Percentiles rank a stretch among this genome's conserved stretches.
Evolutionary conservation across 2,113 vertebrate species (phyloP).

Genomic region (Leucosticte australis): DNA sequence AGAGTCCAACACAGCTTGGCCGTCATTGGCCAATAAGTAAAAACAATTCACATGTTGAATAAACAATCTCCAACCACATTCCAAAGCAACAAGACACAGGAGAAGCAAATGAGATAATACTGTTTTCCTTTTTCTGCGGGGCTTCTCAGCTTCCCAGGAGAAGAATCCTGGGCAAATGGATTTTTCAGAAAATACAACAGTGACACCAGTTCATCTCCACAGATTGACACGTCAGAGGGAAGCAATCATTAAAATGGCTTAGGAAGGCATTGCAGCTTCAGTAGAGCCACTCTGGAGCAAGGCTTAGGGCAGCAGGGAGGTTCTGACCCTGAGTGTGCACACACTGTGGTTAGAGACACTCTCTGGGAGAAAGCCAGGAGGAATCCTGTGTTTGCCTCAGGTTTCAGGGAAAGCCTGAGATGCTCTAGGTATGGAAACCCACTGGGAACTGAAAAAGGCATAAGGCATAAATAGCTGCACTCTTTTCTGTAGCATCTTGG

Average conservation of each 20-base stretch:
- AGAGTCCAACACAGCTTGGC: no score
- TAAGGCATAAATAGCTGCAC: not conserved
- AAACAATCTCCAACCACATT: no score
- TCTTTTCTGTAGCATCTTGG: not conserved
- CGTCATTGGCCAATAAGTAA: no score
- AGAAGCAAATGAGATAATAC: no score
- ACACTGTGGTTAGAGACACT: not conserved
- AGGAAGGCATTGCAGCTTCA: not conserved
- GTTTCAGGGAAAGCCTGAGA: not conserved
- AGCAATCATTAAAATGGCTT: not conserved
- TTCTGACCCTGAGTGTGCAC: not conserved
- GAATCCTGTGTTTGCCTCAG: not conserved
- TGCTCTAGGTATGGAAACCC: accelerated
- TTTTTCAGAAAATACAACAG: no score
- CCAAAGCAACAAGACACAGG: no score
- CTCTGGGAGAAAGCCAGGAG: not conserved
- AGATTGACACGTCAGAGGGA: not conserved
- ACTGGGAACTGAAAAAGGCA: not conserved
- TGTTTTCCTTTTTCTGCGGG: no score
- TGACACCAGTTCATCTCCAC: not conserved
- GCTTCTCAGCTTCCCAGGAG: no score
- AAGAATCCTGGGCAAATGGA: no score
- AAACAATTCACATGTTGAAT: no score
- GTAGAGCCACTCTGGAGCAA: not conserved
- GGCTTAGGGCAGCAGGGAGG: not conserved